phyloP scores from a whole-genome alignment of 2,888 invertebrate species.

The Tiliacea aurago region DNA sequence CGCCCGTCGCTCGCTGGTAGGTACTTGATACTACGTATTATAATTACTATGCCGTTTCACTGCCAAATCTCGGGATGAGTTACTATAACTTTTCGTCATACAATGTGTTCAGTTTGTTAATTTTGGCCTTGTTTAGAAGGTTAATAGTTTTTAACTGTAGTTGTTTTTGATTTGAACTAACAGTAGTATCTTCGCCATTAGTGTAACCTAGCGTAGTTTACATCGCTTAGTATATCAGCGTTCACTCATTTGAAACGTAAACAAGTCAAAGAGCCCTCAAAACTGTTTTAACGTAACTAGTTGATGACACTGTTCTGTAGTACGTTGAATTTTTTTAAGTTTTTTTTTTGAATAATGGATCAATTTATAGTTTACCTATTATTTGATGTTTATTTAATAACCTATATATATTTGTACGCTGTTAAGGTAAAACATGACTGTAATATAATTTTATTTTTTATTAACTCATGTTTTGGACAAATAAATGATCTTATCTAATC shows the following conservation, averaged over 20 bases:
- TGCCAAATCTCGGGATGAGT: conserved; percentile 33
- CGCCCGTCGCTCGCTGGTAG: not conserved
- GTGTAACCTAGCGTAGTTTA: not conserved
- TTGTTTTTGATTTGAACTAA: not conserved
- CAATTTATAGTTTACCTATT: too few species aligned
- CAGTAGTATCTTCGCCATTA: not conserved
- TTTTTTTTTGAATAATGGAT: too few species aligned
- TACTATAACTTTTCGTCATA: not conserved
- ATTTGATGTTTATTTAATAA: too few species aligned
- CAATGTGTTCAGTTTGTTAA: conserved; percentile 8
- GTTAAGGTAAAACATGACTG: too few species aligned
- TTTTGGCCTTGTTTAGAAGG: conserved; percentile 8
- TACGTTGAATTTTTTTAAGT: too few species aligned
- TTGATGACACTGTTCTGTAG: too few species aligned
- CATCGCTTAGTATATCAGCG: not conserved
- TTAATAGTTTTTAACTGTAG: not conserved
- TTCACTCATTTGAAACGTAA: not conserved
- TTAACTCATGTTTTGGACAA: too few species aligned
- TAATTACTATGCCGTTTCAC: conserved; percentile 30
- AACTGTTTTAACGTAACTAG: not conserved
- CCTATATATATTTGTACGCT: too few species aligned
- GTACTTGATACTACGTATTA: conserved; percentile 18
- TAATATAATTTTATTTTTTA: too few species aligned
- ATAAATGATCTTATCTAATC: too few species aligned
- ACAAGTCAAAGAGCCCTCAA: too few species aligned